Evolutionary conservation across 2,888 invertebrate genomes (phyloP).

Genomic region (Leucophenga montana): DNA sequence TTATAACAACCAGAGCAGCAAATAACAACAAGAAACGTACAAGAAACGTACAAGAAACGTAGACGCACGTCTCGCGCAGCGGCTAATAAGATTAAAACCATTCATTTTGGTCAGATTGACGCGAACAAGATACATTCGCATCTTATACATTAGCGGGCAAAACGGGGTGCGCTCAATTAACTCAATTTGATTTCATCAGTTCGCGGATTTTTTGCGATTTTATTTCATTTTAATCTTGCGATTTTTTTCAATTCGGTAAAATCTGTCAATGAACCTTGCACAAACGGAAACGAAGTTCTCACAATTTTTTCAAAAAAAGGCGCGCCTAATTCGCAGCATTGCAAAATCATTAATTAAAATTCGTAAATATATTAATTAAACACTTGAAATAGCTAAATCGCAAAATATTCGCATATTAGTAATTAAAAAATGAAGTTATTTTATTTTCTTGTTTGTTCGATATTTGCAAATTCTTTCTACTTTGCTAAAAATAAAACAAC

Average conservation of each 20-base stretch:
- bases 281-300: background rate
- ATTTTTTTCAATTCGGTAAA: background rate
- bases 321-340: background rate
- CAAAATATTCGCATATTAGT: slow-evolving; percentile 8
- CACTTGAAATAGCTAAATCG: background rate
- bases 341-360: slow-evolving; percentile 12
- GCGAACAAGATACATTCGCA: slow-evolving; percentile 27
- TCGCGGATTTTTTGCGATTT: background rate
- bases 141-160: slow-evolving; percentile 41
- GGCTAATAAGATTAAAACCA: slow-evolving; percentile 60
- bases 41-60: slow-evolving; percentile 34
- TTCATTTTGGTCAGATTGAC: slow-evolving; percentile 50
- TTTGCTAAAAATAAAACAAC: background rate
- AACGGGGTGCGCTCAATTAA: slow-evolving; percentile 35
- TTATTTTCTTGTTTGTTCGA: background rate
- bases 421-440: background rate
- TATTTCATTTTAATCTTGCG: background rate
- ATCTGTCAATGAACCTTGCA: slow-evolving; percentile 11
- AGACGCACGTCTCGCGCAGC: slow-evolving; percentile 32
- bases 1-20: slow-evolving; percentile 32
- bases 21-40: slow-evolving; percentile 29
- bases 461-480: background rate
- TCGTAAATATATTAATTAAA: background rate
- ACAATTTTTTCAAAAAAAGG: background rate
- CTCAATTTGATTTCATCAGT: background rate